These are phyloP conservation scores for Cherax quadricarinatus DNA, from an alignment of 1,140 invertebrate genomes.

Conservation along the genomic window DNA sequence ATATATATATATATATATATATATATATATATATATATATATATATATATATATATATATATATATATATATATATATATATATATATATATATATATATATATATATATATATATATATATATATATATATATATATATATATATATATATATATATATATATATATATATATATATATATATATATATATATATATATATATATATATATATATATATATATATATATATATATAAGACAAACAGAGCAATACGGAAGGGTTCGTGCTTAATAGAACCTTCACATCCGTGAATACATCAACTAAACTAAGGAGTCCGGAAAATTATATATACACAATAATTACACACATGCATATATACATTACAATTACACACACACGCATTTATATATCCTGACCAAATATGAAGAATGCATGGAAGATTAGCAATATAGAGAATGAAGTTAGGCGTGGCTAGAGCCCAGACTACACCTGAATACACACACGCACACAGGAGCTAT, in stretches of 20 bases:
- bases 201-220: not conserved
- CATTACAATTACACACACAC: not conserved
- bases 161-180: no score
- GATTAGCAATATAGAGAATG: no score
- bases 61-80: constrained; percentile 24
- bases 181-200: no score
- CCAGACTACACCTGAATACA: not conserved
- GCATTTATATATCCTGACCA: not conserved
- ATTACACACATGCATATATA: not conserved
- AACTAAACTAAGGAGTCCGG: no score
- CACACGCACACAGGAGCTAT: not conserved
- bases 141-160: no score
- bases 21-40: constrained; percentile 27
- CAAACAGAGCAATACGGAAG: not conserved
- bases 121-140: no score
- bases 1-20: constrained; percentile 12
- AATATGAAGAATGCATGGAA: no score
- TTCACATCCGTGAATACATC: no score
- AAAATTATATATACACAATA: no score
- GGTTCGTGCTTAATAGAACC: no score
- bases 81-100: not conserved
- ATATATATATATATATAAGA: not conserved
- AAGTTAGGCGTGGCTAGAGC: no score
- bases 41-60: not conserved
- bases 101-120: constrained; percentile 8